Evolutionary conservation across 2,888 invertebrate genomes (phyloP).

Genomic region (Ferrisia virgata): DNA sequence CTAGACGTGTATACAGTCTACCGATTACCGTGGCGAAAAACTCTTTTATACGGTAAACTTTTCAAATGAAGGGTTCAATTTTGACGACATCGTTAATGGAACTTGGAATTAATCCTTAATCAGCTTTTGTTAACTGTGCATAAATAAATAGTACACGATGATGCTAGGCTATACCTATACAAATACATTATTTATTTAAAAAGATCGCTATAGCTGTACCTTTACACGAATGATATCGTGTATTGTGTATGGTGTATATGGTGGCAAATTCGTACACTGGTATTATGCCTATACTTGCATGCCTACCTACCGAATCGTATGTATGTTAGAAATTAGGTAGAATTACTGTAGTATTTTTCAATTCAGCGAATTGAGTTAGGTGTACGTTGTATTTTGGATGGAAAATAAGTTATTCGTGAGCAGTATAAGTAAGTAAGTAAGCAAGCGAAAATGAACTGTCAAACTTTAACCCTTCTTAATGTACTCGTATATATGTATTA

Average conservation of each 20-base stretch:
- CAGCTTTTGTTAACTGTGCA: neutral
- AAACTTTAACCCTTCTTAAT: neutral
- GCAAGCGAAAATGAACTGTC: neutral
- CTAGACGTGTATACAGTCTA: neutral
- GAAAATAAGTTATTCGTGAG: too few relatives aligned
- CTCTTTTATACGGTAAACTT: neutral
- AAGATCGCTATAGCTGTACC: neutral
- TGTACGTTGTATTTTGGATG: too few relatives aligned
- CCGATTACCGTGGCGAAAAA: neutral
- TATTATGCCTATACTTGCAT: neutral
- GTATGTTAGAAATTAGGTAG: neutral
- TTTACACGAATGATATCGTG: neutral
- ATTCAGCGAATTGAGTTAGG: neutral
- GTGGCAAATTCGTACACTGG: too few relatives aligned
- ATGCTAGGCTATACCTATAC: neutral
- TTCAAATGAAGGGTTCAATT: neutral
- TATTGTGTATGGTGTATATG: too few relatives aligned
- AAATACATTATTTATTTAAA: neutral
- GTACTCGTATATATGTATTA: neutral
- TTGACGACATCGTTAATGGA: neutral
- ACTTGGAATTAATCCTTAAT: neutral
- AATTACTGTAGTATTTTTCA: neutral
- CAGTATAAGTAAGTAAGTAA: too few relatives aligned
- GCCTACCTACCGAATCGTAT: neutral
- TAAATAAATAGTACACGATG: neutral